Conservation (phyloP, 2,888 invertebrate genomes). For the Drosophila falleni region DNA sequence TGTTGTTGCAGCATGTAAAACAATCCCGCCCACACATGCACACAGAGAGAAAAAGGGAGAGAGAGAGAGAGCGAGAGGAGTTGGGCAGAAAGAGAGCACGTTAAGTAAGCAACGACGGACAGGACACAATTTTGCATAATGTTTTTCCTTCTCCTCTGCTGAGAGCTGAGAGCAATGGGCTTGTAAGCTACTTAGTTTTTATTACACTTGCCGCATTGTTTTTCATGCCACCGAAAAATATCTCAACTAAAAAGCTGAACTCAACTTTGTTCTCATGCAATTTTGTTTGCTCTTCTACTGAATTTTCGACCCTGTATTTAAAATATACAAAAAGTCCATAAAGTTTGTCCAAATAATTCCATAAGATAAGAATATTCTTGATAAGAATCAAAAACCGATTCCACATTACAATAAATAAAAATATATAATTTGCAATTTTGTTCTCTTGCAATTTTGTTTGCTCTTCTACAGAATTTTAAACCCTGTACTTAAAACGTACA, state of each 20-base stretch:
- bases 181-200: conserved; percentile 81
- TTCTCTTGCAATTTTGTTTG: too few species aligned
- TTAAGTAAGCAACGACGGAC: conserved; percentile 66
- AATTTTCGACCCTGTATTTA: conserved; percentile 26
- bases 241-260: conserved; percentile 14
- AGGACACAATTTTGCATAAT: conserved; percentile 74
- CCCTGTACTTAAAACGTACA: too few species aligned
- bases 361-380: too few species aligned
- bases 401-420: too few species aligned
- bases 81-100: conserved; percentile 12
- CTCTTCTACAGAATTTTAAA: too few species aligned
- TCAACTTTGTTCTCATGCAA: neutral
- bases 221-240: conserved; percentile 59
- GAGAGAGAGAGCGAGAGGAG: neutral
- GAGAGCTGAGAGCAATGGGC: conserved; percentile 57
- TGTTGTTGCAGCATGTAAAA: conserved; percentile 68
- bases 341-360: too few species aligned
- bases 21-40: conserved; percentile 60
- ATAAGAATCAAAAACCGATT: too few species aligned
- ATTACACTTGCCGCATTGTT: conserved; percentile 80
- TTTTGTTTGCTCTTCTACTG: conserved; percentile 30
- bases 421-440: too few species aligned
- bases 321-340: too few species aligned
- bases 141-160: conserved; percentile 43
- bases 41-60: conserved; percentile 13